These are phyloP conservation scores for Vulpes ferrilata DNA, from an alignment of 2,113 vertebrate genomes.

Conservation along the genomic window DNA sequence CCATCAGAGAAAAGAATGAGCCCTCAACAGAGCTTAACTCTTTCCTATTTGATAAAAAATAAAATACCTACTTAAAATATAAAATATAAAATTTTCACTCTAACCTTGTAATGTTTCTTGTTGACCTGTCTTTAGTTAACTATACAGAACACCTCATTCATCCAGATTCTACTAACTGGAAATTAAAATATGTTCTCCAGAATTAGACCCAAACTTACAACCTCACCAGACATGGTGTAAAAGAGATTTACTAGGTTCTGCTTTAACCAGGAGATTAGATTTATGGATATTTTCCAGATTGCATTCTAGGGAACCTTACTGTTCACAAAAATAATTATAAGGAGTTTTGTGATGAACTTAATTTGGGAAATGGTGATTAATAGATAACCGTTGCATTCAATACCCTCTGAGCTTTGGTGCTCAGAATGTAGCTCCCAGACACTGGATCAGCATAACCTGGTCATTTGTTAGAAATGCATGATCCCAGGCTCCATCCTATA, in stretches of 20 bases:
- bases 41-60: neutral
- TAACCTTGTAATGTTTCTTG: neutral
- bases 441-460: fast-evolving
- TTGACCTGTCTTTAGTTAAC: neutral
- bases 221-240: neutral
- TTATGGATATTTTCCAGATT: neutral
- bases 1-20: conserved; percentile 51
- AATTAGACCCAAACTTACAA: neutral
- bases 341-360: neutral
- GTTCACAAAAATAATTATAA: neutral
- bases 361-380: neutral
- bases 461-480: neutral
- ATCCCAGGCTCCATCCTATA: fast-evolving
- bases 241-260: neutral
- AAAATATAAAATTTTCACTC: neutral
- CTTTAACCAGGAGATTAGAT: neutral
- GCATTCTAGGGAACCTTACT: neutral
- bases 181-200: neutral
- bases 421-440: neutral
- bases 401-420: fast-evolving
- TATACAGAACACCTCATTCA: neutral
- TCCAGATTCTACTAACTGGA: neutral
- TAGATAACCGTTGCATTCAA: neutral
- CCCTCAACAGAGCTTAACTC: conserved; percentile 47
- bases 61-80: neutral